phyloP scores from a whole-genome alignment of 2,888 invertebrate genomes.

The Hanleya hanleyi region DNA sequence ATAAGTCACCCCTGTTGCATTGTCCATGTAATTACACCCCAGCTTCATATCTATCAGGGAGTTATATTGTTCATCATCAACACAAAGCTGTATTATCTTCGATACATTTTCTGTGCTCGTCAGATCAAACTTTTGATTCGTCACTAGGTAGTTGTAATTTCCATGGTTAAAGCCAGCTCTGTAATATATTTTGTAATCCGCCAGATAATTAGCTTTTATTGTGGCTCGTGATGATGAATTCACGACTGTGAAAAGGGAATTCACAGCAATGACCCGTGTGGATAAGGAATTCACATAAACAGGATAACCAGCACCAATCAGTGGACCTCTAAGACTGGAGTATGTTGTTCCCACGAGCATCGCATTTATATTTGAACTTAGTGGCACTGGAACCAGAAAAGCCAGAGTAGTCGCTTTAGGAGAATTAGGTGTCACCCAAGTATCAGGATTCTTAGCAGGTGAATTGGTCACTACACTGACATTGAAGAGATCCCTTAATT shows the following conservation, averaged over 20 bases:
- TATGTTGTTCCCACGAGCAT: neutral
- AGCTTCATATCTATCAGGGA: neutral
- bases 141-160: neutral
- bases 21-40: neutral
- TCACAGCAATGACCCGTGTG: no score
- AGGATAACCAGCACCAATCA: neutral
- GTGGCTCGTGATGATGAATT: neutral
- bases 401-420: neutral
- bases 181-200: neutral
- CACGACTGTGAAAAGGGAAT: no score
- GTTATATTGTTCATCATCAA: neutral
- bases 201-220: neutral
- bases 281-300: no score
- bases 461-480: neutral
- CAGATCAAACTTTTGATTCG: neutral
- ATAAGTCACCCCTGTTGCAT: no score
- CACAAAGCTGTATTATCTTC: neutral
- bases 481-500: neutral
- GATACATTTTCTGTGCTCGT: neutral
- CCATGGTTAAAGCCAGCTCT: neutral
- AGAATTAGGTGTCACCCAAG: neutral
- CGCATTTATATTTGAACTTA: neutral
- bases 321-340: neutral
- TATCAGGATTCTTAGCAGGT: neutral
- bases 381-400: neutral